Percentiles rank a stretch among this genome's conserved stretches.
phyloP scores from a whole-genome alignment of 35 echinoderm and acorn worm genomes.

The Patiria miniata region DNA sequence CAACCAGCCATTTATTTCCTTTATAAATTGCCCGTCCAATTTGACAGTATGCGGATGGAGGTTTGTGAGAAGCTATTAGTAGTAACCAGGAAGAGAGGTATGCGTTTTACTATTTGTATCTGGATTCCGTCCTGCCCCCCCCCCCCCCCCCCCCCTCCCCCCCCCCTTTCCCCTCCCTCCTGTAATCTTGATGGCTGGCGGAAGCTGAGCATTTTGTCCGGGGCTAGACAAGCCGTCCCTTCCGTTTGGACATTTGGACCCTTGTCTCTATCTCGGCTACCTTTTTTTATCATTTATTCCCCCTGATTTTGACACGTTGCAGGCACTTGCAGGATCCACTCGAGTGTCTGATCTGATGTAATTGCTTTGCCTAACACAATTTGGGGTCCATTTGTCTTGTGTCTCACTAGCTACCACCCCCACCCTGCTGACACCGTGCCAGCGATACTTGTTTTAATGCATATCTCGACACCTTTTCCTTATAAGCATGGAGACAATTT shows the following conservation, averaged over 20 bases:
- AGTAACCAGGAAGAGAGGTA: background rate
- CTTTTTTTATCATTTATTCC: background rate
- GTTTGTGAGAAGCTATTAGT: background rate
- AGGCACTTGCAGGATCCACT: background rate
- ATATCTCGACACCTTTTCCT: too few relatives aligned
- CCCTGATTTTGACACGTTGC: background rate
- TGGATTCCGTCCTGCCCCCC: background rate
- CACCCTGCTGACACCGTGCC: background rate
- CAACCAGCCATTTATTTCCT: background rate
- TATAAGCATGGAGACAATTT: too few relatives aligned
- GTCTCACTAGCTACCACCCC: too few relatives aligned
- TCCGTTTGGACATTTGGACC: constrained; percentile 23
- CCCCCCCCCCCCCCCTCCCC: background rate
- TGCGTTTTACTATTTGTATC: background rate
- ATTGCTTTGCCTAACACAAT: constrained; percentile 4
- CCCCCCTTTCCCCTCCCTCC: background rate
- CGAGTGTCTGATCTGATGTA: background rate
- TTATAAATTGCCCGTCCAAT: constrained; percentile 9
- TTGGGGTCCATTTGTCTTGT: constrained; percentile 10
- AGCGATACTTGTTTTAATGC: too few relatives aligned
- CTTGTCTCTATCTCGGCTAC: background rate
- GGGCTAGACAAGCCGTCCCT: constrained; percentile 15
- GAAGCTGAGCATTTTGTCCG: background rate
- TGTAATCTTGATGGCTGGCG: background rate
- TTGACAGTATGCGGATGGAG: background rate